Conservation (phyloP, 1,140 invertebrate genomes). For the Drosophila oshimai region DNA sequence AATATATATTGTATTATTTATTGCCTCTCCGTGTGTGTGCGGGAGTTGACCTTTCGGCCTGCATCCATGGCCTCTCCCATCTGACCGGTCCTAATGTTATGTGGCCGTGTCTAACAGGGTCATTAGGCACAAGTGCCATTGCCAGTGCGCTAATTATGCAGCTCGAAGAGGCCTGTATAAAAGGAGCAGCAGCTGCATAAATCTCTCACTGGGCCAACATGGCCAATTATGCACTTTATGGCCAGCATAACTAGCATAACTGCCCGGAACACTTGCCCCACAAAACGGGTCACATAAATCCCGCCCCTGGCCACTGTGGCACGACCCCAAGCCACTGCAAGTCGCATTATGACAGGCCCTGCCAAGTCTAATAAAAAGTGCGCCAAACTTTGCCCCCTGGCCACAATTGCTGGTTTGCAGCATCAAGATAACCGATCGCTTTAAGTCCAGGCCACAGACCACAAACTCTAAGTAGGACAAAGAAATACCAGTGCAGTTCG, state of each 20-base stretch:
- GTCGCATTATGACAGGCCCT: slow-evolving; percentile 67
- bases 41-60: slow-evolving; percentile 41
- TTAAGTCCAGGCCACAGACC: slow-evolving; percentile 10
- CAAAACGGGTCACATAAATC: slow-evolving; percentile 63
- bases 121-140: slow-evolving; percentile 79
- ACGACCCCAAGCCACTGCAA: slow-evolving; percentile 45
- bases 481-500: neutral
- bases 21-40: slow-evolving; percentile 37
- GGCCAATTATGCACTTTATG: slow-evolving; percentile 78
- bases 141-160: slow-evolving; percentile 79
- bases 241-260: slow-evolving; percentile 22
- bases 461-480: slow-evolving; percentile 4
- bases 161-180: slow-evolving; percentile 4
- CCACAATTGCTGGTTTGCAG: slow-evolving; percentile 42
- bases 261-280: slow-evolving; percentile 31
- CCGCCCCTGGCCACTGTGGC: slow-evolving; percentile 17
- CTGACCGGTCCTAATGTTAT: slow-evolving; percentile 30
- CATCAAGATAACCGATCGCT: slow-evolving; percentile 4
- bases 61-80: slow-evolving; percentile 3
- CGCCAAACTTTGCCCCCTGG: slow-evolving; percentile 27
- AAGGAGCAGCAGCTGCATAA: slow-evolving; percentile 45
- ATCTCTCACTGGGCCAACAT: slow-evolving; percentile 58
- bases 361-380: slow-evolving; percentile 17
- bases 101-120: slow-evolving; percentile 71
- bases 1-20: slow-evolving; percentile 55